Conservation (phyloP, 2,888 invertebrate species). For the Pollenia amentaria region DNA sequence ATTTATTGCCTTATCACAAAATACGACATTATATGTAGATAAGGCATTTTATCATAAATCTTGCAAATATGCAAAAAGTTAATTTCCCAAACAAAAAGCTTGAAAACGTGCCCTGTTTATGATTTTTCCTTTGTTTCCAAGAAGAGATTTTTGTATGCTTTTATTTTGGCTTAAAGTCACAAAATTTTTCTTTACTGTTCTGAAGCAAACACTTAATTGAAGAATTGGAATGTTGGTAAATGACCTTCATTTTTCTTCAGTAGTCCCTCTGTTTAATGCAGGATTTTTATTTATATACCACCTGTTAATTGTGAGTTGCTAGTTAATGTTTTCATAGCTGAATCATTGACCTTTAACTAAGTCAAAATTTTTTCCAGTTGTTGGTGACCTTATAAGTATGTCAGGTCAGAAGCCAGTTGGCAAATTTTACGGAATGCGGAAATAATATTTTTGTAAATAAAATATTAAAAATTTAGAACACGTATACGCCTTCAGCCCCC, state of each 20-base stretch:
- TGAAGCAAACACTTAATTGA: background rate
- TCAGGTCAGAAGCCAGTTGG: background rate
- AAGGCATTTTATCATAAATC: too few relatives aligned
- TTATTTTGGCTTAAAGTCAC: background rate
- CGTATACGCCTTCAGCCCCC: too few relatives aligned
- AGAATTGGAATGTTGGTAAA: background rate
- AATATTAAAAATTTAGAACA: too few relatives aligned
- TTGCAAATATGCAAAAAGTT: too few relatives aligned
- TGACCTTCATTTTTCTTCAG: background rate
- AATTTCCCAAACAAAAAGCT: too few relatives aligned
- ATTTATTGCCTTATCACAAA: background rate
- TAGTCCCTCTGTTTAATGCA: background rate
- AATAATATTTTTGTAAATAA: too few relatives aligned
- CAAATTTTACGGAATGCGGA: background rate
- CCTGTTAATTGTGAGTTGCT: background rate
- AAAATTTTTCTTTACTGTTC: background rate
- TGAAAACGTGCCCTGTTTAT: too few relatives aligned
- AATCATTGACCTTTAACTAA: slow-evolving; percentile 12
- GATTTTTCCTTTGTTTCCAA: too few relatives aligned
- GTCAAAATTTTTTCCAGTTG: background rate
- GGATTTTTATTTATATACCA: background rate
- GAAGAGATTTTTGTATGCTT: background rate
- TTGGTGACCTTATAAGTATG: background rate
- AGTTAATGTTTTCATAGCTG: background rate
- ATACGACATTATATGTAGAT: background rate